Conservation (phyloP, 2,888 invertebrate species). For the Latheticus oryzae region DNA sequence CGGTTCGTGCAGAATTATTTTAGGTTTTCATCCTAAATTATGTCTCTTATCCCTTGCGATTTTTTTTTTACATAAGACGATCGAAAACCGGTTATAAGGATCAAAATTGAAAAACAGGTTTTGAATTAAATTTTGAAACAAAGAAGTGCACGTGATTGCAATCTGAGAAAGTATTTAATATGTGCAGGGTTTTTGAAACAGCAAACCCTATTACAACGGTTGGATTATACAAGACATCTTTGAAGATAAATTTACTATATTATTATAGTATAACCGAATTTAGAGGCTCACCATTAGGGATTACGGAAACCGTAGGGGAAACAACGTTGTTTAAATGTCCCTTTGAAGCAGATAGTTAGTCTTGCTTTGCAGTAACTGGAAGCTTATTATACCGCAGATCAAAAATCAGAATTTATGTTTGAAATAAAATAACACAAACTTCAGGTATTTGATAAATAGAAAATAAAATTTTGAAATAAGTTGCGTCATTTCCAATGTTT, state of each 20-base stretch:
- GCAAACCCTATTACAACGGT: conserved; percentile 6
- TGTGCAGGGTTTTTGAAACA: too few relatives aligned
- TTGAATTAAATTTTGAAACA: too few relatives aligned
- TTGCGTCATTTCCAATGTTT: too few relatives aligned
- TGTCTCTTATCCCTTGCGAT: conserved; percentile 23
- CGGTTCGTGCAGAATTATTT: conserved; percentile 34
- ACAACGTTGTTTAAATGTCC: conserved; percentile 22
- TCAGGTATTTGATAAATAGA: too few relatives aligned
- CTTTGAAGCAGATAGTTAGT: conserved; percentile 18
- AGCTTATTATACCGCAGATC: conserved; percentile 7
- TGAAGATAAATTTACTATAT: conserved; percentile 26
- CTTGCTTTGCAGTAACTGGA: conserved; percentile 8
- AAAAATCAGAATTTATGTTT: conserved; percentile 12
- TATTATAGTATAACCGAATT: conserved; percentile 23
- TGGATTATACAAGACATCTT: conserved; percentile 7
- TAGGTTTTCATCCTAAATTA: conserved; percentile 35
- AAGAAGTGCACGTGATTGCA: too few relatives aligned
- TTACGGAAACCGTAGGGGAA: conserved; percentile 24
- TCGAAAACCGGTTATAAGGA: too few relatives aligned
- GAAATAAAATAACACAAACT: too few relatives aligned
- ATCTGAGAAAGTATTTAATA: too few relatives aligned
- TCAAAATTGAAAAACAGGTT: too few relatives aligned
- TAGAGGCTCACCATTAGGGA: conserved; percentile 19
- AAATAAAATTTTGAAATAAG: too few relatives aligned
- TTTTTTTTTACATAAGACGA: too few relatives aligned